phyloP scores from a whole-genome alignment of 2,113 vertebrate genomes.

The Nansenia antarctica region DNA sequence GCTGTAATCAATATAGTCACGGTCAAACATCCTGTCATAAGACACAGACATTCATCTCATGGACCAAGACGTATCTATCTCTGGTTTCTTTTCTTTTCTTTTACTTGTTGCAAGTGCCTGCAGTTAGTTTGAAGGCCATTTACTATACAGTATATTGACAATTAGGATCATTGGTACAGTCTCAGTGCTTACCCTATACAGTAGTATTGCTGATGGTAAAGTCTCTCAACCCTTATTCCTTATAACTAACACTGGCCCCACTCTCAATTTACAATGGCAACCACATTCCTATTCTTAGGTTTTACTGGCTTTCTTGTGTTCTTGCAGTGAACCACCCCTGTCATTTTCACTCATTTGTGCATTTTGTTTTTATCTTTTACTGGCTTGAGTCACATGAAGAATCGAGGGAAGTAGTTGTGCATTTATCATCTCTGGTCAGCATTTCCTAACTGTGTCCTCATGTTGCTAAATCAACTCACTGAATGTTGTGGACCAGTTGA shows the following conservation, averaged over 20 bases:
- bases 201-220: no score
- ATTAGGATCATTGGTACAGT: not conserved
- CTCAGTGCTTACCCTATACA: not conserved
- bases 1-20: not conserved
- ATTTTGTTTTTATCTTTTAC: slow-evolving; percentile 19
- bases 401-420: slow-evolving; percentile 39
- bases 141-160: not conserved
- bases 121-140: not conserved
- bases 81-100: not conserved
- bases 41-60: not conserved
- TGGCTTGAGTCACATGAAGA: slow-evolving; percentile 25
- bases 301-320: not conserved
- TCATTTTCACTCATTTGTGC: not conserved
- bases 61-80: not conserved
- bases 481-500: not conserved
- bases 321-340: not conserved
- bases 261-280: not conserved
- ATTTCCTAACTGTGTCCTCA: slow-evolving; percentile 30
- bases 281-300: not conserved
- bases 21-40: not conserved
- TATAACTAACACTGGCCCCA: not conserved
- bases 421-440: slow-evolving; percentile 40
- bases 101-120: not conserved
- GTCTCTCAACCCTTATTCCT: not conserved
- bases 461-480: slow-evolving; percentile 24